phyloP scores from a whole-genome alignment of 2,888 invertebrate genomes.

The Cryptus armator region DNA sequence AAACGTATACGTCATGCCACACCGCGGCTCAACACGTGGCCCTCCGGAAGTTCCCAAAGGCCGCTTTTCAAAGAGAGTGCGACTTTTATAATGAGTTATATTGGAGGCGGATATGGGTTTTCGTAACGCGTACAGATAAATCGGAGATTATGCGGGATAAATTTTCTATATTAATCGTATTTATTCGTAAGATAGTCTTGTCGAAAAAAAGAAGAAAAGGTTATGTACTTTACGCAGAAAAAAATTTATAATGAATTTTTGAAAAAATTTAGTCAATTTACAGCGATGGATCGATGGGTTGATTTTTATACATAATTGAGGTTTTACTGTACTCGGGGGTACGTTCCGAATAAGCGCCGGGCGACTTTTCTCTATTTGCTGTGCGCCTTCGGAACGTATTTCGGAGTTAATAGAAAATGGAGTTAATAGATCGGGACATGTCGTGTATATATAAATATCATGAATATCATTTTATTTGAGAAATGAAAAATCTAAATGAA shows the following conservation, averaged over 20 bases:
- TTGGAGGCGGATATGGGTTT: not conserved
- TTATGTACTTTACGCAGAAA: not conserved
- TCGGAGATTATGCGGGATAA: not conserved
- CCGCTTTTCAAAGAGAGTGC: not conserved
- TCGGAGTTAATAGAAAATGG: too few species aligned
- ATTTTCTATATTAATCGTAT: not conserved
- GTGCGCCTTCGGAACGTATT: too few species aligned
- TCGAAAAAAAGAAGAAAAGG: not conserved
- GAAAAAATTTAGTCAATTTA: not conserved
- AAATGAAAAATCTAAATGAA: too few species aligned
- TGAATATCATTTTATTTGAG: too few species aligned
- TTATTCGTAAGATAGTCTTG: not conserved
- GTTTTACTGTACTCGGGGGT: too few species aligned
- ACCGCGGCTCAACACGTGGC: slow-evolving; percentile 20
- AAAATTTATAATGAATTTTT: not conserved
- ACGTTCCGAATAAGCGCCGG: too few species aligned
- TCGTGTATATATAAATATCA: too few species aligned
- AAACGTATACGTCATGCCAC: not conserved
- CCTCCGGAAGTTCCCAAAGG: slow-evolving; percentile 27
- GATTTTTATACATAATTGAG: too few species aligned
- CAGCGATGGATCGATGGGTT: too few species aligned
- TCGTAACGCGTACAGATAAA: not conserved
- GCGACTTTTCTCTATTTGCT: too few species aligned
- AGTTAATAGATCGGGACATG: too few species aligned
- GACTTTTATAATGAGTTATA: slow-evolving; percentile 12